These are phyloP conservation scores for Pterocles gutturalis DNA, from an alignment of 2,113 vertebrate species.

Conservation along the genomic window DNA sequence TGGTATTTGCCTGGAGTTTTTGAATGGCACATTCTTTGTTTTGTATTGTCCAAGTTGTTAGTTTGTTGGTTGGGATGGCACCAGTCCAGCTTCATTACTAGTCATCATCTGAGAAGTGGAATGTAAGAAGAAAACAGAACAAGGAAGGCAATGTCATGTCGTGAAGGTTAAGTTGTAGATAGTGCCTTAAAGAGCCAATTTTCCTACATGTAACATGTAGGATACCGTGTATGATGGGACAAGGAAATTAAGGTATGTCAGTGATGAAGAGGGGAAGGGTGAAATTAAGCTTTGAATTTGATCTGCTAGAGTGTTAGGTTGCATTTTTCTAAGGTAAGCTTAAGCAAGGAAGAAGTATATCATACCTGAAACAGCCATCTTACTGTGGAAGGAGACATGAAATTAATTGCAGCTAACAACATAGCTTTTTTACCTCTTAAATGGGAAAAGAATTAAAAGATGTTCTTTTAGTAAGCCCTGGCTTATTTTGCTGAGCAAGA, in stretches of 20 bases:
- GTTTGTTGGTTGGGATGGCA: background rate
- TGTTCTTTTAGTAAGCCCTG: background rate
- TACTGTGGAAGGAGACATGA: background rate
- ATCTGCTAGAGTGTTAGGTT: background rate
- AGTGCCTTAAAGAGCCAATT: background rate
- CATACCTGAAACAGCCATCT: background rate
- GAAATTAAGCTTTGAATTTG: background rate
- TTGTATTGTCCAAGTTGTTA: background rate
- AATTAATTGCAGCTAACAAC: background rate
- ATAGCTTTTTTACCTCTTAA: background rate
- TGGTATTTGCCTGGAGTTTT: background rate
- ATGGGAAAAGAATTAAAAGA: accelerated
- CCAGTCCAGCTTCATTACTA: background rate
- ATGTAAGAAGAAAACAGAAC: background rate
- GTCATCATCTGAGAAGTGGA: background rate
- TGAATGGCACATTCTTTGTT: background rate
- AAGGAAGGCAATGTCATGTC: background rate
- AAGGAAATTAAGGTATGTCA: background rate
- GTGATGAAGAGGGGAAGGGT: background rate
- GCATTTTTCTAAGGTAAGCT: background rate
- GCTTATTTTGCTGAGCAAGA: background rate
- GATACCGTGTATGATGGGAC: background rate
- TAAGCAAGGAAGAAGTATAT: background rate
- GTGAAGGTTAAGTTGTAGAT: background rate
- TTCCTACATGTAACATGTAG: background rate